These are phyloP conservation scores for Hyposoter didymator DNA, from an alignment of 2,888 invertebrate species.

Conservation along the genomic window DNA sequence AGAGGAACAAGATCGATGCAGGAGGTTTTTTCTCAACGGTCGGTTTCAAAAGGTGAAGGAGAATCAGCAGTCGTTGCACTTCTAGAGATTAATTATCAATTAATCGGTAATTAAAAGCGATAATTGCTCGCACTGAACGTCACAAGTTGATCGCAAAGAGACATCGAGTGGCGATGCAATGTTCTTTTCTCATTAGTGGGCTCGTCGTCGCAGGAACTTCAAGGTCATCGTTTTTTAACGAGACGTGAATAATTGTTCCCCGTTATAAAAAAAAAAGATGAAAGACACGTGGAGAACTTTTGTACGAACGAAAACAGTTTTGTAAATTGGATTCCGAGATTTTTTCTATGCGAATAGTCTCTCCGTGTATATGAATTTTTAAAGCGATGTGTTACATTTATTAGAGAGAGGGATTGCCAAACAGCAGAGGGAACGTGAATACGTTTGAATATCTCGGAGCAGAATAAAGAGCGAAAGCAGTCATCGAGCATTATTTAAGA, in stretches of 20 bases:
- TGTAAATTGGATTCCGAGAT: not conserved
- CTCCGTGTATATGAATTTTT: not conserved
- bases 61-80: slow-evolving; percentile 35
- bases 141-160: not conserved
- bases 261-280: not conserved
- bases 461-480: slow-evolving; percentile 58
- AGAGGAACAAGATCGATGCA: slow-evolving; percentile 54
- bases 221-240: not conserved
- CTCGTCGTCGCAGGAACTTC: not conserved
- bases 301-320: not conserved
- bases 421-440: slow-evolving; percentile 5
- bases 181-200: no score
- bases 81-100: slow-evolving; percentile 33
- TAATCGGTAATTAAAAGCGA: slow-evolving; percentile 25
- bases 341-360: not conserved
- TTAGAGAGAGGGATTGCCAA: slow-evolving; percentile 39
- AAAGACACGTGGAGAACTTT: not conserved
- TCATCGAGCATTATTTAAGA: slow-evolving; percentile 33
- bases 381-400: slow-evolving; percentile 9
- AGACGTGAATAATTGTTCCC: not conserved
- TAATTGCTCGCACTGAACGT: not conserved
- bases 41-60: slow-evolving; percentile 20
- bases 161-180: not conserved
- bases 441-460: slow-evolving; percentile 20
- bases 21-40: slow-evolving; percentile 61